A percentile compares a stretch with the other conserved stretches of the same genome.
phyloP scores from a whole-genome alignment of 2,888 invertebrate genomes.

The Mimumesa dahlbomi region DNA sequence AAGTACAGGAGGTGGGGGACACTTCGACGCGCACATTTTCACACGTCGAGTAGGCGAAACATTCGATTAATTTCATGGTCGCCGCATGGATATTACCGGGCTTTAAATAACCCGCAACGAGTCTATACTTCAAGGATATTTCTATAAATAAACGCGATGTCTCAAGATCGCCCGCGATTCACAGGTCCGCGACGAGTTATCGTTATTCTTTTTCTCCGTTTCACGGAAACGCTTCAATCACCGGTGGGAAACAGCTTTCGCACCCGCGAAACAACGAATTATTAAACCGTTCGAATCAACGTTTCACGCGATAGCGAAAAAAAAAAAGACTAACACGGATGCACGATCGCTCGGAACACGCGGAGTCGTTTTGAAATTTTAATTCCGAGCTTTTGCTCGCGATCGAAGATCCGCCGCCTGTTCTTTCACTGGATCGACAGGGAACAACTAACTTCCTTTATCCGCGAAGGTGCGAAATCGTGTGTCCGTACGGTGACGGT shows the following conservation, averaged over 20 bases:
- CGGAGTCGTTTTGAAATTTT: too few species aligned
- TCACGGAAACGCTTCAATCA: background rate
- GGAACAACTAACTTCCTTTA: background rate
- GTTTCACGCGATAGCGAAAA: too few species aligned
- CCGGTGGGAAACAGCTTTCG: background rate
- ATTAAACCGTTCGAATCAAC: too few species aligned
- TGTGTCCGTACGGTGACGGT: slow-evolving; percentile 1
- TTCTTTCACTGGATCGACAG: background rate
- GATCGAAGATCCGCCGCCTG: too few species aligned
- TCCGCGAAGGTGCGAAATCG: slow-evolving; percentile 26
- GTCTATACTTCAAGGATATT: slow-evolving; percentile 29
- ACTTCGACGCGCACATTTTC: too few species aligned
- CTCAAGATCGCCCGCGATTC: background rate
- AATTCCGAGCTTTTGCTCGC: too few species aligned
- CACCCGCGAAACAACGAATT: too few species aligned
- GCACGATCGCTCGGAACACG: too few species aligned
- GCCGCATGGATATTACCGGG: background rate
- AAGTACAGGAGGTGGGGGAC: too few species aligned
- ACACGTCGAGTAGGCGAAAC: slow-evolving; percentile 5
- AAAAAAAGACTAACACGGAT: too few species aligned
- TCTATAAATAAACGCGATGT: slow-evolving; percentile 39
- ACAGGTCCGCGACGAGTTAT: too few species aligned
- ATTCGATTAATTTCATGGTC: slow-evolving; percentile 30
- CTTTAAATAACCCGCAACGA: slow-evolving; percentile 44
- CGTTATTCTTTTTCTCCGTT: background rate